Evolutionary conservation across 2,888 invertebrate genomes (phyloP).

Genomic region (Athetis lepigone): DNA sequence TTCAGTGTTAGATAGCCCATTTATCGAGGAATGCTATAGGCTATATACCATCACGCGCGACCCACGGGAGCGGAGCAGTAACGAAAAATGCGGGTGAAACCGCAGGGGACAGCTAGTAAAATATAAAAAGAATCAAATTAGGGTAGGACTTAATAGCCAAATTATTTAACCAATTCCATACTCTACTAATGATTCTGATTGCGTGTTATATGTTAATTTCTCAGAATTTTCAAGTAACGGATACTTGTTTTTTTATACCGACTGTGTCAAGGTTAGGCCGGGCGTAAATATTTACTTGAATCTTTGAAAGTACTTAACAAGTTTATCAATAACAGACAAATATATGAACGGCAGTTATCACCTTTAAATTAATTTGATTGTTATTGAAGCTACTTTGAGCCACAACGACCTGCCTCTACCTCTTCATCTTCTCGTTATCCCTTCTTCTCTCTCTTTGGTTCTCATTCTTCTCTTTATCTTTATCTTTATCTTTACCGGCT

Average conservation of each 20-base stretch:
- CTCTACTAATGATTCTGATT: background rate
- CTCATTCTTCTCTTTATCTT: no score
- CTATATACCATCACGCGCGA: no score
- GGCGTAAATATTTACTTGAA: constrained; percentile 7
- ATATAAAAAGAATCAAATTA: no score
- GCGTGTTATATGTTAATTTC: background rate
- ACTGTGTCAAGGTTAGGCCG: constrained; percentile 38
- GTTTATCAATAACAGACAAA: constrained; percentile 28
- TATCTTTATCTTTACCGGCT: no score
- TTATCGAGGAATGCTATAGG: no score
- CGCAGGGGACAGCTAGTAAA: no score
- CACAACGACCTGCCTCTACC: no score
- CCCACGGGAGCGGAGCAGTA: no score
- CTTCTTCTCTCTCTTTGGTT: no score
- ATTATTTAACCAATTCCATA: background rate
- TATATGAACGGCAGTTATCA: constrained; percentile 17
- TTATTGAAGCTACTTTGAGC: background rate
- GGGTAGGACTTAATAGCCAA: background rate
- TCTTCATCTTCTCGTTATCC: no score
- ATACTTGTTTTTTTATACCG: constrained; percentile 17
- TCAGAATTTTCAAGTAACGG: constrained; percentile 15
- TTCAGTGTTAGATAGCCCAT: no score
- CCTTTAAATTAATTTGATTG: background rate
- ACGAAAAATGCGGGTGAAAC: no score
- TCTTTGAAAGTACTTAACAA: constrained; percentile 19